phyloP scores from a whole-genome alignment of 2,797 vertebrate genomes.

The Ambastaia sidthimunki region DNA sequence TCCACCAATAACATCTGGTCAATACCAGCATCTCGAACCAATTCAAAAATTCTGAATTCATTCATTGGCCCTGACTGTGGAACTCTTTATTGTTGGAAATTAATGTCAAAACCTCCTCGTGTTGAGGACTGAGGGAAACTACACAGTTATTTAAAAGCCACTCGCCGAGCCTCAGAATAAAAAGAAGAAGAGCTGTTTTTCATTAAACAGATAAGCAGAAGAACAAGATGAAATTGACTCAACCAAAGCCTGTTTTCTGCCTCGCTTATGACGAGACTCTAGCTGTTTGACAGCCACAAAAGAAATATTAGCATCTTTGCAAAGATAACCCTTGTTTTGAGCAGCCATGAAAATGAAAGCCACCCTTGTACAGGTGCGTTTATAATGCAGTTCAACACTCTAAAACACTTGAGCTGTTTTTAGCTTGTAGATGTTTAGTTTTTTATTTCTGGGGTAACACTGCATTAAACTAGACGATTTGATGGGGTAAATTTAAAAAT shows the following conservation, averaged over 20 bases:
- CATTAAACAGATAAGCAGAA: constrained; percentile 64
- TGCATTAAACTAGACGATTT: neutral
- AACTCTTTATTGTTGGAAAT: constrained; percentile 45
- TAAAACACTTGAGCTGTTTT: neutral
- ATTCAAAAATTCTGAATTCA: constrained; percentile 16
- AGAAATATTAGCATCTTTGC: constrained; percentile 69
- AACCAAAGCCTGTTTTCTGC: constrained; percentile 23
- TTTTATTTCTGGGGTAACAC: neutral
- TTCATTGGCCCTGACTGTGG: neutral
- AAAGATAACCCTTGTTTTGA: constrained; percentile 29
- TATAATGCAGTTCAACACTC: neutral
- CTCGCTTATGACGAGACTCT: constrained; percentile 15
- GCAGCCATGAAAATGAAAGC: constrained; percentile 24
- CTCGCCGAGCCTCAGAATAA: constrained; percentile 49
- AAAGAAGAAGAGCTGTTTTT: constrained; percentile 49
- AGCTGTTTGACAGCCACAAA: constrained; percentile 67
- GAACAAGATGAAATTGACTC: constrained; percentile 56
- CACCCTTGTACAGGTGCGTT: neutral
- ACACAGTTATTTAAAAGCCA: constrained; percentile 39
- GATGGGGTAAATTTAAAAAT: too few species aligned
- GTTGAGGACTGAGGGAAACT: constrained; percentile 7
- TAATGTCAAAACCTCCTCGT: constrained; percentile 22
- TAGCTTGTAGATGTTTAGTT: neutral
- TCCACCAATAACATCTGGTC: constrained; percentile 42
- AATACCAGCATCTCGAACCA: neutral